phyloP scores from a whole-genome alignment of 2,888 invertebrate species.

The Psylliodes chrysocephalus region DNA sequence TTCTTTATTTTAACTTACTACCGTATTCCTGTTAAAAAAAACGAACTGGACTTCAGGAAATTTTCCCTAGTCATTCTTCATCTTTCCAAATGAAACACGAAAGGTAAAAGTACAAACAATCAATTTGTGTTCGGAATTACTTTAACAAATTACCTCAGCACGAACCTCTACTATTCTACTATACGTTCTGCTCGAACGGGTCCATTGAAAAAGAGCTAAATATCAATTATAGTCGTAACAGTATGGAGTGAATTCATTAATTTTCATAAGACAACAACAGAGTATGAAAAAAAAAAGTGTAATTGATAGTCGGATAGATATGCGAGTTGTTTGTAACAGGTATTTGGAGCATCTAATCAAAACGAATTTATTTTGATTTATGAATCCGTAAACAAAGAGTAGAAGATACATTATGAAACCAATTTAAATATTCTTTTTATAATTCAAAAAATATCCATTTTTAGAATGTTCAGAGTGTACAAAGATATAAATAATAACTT shows the following conservation, averaged over 20 bases:
- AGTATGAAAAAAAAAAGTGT: background rate
- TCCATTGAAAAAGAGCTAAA: constrained; percentile 5
- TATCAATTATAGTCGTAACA: constrained; percentile 12
- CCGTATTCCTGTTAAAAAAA: too few species aligned
- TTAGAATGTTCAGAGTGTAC: too few species aligned
- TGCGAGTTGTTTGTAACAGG: background rate
- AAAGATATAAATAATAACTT: too few species aligned
- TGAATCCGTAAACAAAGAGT: background rate
- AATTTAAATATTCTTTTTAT: too few species aligned
- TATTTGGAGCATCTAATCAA: background rate
- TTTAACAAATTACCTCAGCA: constrained; percentile 15
- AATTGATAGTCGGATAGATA: background rate
- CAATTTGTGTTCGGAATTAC: constrained; percentile 4
- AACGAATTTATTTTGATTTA: background rate
- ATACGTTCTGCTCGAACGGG: background rate
- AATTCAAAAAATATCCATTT: too few species aligned
- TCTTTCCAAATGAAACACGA: constrained; percentile 5
- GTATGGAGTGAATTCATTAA: background rate
- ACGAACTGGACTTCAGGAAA: too few species aligned
- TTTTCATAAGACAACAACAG: background rate
- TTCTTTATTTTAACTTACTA: too few species aligned
- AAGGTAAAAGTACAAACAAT: constrained; percentile 13
- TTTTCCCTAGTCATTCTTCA: background rate
- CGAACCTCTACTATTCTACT: background rate
- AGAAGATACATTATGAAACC: too few species aligned